Evolutionary conservation across 2,113 vertebrate genomes (phyloP).

Genomic region (Platanista minor): DNA sequence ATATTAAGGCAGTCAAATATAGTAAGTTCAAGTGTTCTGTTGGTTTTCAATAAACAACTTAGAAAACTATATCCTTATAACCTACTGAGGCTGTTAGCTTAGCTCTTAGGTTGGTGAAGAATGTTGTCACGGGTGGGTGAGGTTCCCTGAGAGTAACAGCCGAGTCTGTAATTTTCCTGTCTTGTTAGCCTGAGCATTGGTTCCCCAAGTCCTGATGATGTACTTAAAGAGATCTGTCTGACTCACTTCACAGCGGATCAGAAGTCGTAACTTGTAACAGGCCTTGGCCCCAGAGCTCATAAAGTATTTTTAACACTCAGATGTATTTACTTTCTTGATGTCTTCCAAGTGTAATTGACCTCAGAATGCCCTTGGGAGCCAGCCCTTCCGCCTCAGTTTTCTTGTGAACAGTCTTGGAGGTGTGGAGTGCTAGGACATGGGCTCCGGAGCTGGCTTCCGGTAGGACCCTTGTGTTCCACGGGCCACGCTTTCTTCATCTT

Average conservation of each 20-base stretch:
- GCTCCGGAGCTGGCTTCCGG: neutral
- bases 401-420: rapidly evolving
- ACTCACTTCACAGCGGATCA: neutral
- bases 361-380: neutral
- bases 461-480: rapidly evolving
- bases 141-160: neutral
- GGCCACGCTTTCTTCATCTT: neutral
- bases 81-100: rapidly evolving
- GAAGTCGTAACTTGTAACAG: rapidly evolving
- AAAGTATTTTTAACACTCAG: neutral
- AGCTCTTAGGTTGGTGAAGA: neutral
- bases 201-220: neutral
- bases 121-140: rapidly evolving
- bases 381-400: neutral
- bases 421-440: rapidly evolving
- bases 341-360: neutral
- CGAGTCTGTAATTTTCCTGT: rapidly evolving
- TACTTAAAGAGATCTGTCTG: rapidly evolving
- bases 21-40: neutral
- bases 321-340: neutral
- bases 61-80: rapidly evolving
- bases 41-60: neutral
- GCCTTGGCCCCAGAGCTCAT: neutral
- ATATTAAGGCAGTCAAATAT: neutral
- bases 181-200: rapidly evolving